Evolutionary conservation across 2,888 invertebrate genomes (phyloP).

Genomic region (Callyntrura sp.): DNA sequence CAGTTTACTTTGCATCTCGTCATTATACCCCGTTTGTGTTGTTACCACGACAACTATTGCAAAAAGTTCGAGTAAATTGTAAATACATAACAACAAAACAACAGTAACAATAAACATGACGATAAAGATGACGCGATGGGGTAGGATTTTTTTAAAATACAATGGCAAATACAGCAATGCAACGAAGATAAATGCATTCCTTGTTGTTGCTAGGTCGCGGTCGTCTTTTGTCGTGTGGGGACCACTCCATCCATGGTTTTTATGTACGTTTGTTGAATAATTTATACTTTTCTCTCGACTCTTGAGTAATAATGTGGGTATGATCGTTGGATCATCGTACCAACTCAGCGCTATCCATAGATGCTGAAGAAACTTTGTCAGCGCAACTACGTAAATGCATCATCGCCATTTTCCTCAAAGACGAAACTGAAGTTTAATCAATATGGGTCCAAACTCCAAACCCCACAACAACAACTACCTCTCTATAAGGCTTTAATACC

Average conservation of each 20-base stretch:
- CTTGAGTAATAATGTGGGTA: too few relatives aligned
- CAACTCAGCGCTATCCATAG: background rate
- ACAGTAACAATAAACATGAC: slow-evolving; percentile 37
- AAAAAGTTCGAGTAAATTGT: background rate
- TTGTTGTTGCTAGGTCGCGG: slow-evolving; percentile 21
- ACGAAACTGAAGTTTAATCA: background rate
- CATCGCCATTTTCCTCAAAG: background rate
- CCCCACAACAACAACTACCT: background rate
- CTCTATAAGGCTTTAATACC: background rate
- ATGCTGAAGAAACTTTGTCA: background rate
- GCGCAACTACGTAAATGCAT: background rate
- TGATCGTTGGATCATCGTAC: too few relatives aligned
- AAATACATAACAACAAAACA: slow-evolving; percentile 16
- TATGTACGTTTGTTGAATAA: slow-evolving; percentile 26
- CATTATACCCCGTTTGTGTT: background rate
- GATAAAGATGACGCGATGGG: slow-evolving; percentile 17
- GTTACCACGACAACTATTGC: background rate
- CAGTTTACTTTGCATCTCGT: background rate
- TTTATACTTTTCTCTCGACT: slow-evolving; percentile 2
- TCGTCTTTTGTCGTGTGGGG: background rate
- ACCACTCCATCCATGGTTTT: background rate
- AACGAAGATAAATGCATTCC: background rate
- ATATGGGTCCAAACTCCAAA: background rate
- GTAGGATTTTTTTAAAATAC: slow-evolving; percentile 3
- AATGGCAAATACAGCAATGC: too few relatives aligned